Evolutionary conservation across 2,113 vertebrate species (phyloP).

Genomic region (Apteryx mantelli): DNA sequence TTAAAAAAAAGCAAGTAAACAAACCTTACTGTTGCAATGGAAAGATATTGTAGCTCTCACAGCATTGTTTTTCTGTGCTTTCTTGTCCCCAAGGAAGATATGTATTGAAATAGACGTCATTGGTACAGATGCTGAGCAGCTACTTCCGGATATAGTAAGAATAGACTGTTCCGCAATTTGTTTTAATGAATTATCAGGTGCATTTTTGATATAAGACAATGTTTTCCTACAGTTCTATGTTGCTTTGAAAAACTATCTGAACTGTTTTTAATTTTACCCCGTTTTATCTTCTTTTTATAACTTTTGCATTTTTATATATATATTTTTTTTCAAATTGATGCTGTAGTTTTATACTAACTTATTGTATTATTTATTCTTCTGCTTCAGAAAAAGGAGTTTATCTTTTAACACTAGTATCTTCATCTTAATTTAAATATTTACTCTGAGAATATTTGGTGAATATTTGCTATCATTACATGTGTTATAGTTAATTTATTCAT

Average conservation of each 20-base stretch:
- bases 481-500: not conserved
- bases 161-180: not conserved
- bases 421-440: not conserved
- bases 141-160: slow-evolving; percentile 6
- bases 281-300: not conserved
- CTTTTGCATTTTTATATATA: not conserved
- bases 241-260: not conserved
- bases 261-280: not conserved
- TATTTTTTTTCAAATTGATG: not conserved
- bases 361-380: not conserved
- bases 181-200: slow-evolving; percentile 8
- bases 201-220: not conserved
- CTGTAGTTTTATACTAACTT: not conserved
- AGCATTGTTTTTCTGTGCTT: not conserved
- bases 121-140: slow-evolving; percentile 22
- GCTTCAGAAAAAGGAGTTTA: not conserved
- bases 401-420: not conserved
- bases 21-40: not conserved
- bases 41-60: slow-evolving; percentile 24
- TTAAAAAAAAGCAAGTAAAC: slow-evolving; percentile 29
- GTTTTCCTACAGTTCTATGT: not conserved
- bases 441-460: not conserved
- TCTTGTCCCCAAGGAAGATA: slow-evolving; percentile 42
- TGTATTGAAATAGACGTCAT: slow-evolving; percentile 14
- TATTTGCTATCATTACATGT: not conserved